A percentile compares a stretch with the other conserved stretches of the same genome.
Conservation (phyloP, 1,140 invertebrate species). For the Drosophila trapezifrons region DNA sequence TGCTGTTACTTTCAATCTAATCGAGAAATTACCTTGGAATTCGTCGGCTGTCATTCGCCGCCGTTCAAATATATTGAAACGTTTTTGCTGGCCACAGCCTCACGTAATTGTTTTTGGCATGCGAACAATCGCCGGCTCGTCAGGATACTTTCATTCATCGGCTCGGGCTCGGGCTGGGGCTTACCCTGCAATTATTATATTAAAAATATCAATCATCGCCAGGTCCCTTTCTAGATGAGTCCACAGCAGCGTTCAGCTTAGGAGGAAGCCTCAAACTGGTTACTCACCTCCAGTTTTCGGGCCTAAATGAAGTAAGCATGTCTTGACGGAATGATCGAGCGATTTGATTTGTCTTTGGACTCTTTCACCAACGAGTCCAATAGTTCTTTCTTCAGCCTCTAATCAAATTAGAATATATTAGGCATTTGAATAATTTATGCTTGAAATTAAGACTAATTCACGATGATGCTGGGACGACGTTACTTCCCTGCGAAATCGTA, state of each 20-base stretch:
- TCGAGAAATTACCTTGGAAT: constrained; percentile 52
- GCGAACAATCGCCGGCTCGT: constrained; percentile 26
- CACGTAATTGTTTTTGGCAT: constrained; percentile 45
- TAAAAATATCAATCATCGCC: constrained; percentile 51
- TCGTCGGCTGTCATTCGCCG: constrained; percentile 1
- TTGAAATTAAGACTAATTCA: constrained; percentile 32
- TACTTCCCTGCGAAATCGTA: constrained; percentile 8
- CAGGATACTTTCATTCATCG: constrained; percentile 46
- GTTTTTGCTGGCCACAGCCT: constrained; percentile 23
- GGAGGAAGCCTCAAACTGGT: constrained; percentile 35
- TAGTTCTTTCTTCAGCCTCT: neutral
- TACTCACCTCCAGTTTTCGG: neutral
- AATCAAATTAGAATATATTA: constrained; percentile 30
- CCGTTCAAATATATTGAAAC: constrained; percentile 27
- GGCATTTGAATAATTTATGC: constrained; percentile 11
- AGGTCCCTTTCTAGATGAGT: constrained; percentile 41
- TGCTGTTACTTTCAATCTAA: constrained; percentile 58
- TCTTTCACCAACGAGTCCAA: constrained; percentile 6
- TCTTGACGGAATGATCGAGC: constrained; percentile 3
- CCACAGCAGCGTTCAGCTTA: constrained; percentile 12
- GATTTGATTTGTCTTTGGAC: neutral
- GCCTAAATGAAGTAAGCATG: constrained; percentile 31
- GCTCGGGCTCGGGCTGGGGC: neutral
- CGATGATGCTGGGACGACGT: neutral
- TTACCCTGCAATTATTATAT: constrained; percentile 47